Evolutionary conservation across 2,888 invertebrate genomes (phyloP).

Genomic region (Spicauda simplicius): DNA sequence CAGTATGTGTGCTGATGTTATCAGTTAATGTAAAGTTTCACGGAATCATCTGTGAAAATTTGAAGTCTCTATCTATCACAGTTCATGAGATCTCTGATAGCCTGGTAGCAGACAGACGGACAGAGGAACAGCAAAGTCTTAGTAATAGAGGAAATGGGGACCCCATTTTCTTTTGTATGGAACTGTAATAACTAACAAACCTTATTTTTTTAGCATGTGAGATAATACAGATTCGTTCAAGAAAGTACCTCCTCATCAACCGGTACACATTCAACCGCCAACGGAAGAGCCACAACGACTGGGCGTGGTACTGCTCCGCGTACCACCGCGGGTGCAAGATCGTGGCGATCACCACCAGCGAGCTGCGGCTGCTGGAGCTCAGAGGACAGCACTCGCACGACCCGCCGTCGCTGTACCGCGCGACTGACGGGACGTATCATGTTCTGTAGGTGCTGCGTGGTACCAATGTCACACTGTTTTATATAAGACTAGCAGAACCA

Average conservation of each 20-base stretch:
- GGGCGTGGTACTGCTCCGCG: slow-evolving; percentile 50
- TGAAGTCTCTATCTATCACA: no score
- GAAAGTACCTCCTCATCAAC: slow-evolving; percentile 35
- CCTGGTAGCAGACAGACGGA: no score
- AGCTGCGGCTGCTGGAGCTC: slow-evolving; percentile 33
- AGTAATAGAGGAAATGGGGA: no score
- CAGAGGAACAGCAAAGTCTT: no score
- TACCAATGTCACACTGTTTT: no score
- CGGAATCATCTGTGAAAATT: no score
- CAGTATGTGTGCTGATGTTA: no score
- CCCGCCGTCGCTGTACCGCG: slow-evolving; percentile 38
- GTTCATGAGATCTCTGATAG: no score
- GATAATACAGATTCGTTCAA: slow-evolving; percentile 39
- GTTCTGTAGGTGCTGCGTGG: slow-evolving; percentile 11
- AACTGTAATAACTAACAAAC: no score
- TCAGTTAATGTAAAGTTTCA: no score
- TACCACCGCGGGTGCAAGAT: slow-evolving; percentile 52
- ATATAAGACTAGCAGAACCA: no score
- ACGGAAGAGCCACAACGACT: slow-evolving; percentile 32
- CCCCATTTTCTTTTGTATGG: no score
- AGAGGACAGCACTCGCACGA: slow-evolving; percentile 44
- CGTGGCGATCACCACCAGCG: slow-evolving; percentile 39
- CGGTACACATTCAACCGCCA: slow-evolving; percentile 51
- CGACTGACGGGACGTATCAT: slow-evolving; percentile 40
- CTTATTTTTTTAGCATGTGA: slow-evolving; percentile 37